Evolutionary conservation across 2,888 invertebrate genomes (phyloP), one percentile per base, ranked within the genome.

Genomic region (Dicyrtomina minuta): DNA sequence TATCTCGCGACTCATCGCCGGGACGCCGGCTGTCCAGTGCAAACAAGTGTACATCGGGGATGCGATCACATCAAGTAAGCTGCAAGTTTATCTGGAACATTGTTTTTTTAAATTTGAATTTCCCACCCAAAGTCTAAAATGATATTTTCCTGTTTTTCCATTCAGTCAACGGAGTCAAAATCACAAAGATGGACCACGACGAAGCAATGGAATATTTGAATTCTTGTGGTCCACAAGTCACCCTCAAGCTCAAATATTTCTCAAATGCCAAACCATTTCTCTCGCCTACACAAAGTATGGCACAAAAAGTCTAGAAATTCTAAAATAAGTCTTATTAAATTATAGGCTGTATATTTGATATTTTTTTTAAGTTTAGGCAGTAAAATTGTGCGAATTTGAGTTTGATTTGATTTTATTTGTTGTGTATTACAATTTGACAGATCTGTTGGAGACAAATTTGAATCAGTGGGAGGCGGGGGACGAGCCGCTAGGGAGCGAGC

Each of bases 41-140:
- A 93, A 93, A 0, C 92, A 96, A 83, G 86, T 98, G 72, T 96
- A 94, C 83, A 95, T 98, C 26, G 98, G 98, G 1, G 97, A 98
- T 84, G 96, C 96, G 74, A 96, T 98, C 79, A 90, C 96, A 76
- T 94, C 93, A 88, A 93, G 91, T 90, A 80, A 75, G 3, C 33
- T n/a, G n/a, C n/a, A n/a, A n/a, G n/a, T n/a, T n/a, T n/a, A n/a
- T n/a, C n/a, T n/a, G n/a, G n/a, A n/a, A n/a, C n/a, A n/a, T n/a
- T n/a, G n/a, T n/a, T n/a, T n/a, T n/a, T n/a, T n/a, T n/a, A n/a
- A n/a, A n/a, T n/a, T n/a, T n/a, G n/a, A n/a, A n/a, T n/a, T n/a
- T n/a, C 17, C 46, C 46, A 6, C 46, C 3, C n/a, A 33, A 33
- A 33, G 33, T 3, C 33, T 33, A 3, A 33, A n/a, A n/a, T n/a